Evolutionary conservation across 1,140 invertebrate species (phyloP).

Genomic region (Hycleus cichorii): DNA sequence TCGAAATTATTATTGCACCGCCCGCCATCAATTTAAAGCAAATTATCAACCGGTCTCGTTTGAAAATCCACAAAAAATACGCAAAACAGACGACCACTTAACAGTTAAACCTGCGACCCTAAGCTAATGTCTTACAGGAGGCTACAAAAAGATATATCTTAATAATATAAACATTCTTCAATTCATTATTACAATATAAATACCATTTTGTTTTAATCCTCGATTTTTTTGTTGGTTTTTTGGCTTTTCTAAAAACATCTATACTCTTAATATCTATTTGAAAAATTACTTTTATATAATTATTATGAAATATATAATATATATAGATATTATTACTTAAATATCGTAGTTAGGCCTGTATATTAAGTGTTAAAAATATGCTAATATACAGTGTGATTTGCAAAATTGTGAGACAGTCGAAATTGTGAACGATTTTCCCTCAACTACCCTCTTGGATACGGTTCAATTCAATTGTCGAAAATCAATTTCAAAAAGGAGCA

Average conservation of each 20-base stretch:
- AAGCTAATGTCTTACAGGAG: constrained; percentile 39
- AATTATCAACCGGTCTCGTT: no score
- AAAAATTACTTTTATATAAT: constrained; percentile 36
- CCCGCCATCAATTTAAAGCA: no score
- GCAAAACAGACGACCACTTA: constrained; percentile 16
- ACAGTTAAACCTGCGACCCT: constrained; percentile 38
- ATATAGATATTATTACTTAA: constrained; percentile 33
- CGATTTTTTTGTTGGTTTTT: constrained; percentile 24
- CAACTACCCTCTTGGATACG: constrained; percentile 13
- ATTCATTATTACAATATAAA: constrained; percentile 35
- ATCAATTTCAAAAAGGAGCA: no score
- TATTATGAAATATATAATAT: constrained; percentile 37
- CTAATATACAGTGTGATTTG: constrained; percentile 42
- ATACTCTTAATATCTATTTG: constrained; percentile 32
- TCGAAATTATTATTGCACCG: no score
- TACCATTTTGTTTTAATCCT: constrained; percentile 32
- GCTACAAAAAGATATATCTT: constrained; percentile 41
- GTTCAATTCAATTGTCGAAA: background rate
- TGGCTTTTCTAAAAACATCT: constrained; percentile 36
- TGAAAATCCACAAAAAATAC: no score
- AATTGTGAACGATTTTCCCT: constrained; percentile 22
- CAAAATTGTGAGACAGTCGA: constrained; percentile 29
- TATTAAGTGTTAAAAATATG: constrained; percentile 42
- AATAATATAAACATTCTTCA: constrained; percentile 37
- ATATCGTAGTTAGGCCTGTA: constrained; percentile 43